Evolutionary conservation across 2,888 invertebrate species (phyloP).

Genomic region (Augiades crinisus): DNA sequence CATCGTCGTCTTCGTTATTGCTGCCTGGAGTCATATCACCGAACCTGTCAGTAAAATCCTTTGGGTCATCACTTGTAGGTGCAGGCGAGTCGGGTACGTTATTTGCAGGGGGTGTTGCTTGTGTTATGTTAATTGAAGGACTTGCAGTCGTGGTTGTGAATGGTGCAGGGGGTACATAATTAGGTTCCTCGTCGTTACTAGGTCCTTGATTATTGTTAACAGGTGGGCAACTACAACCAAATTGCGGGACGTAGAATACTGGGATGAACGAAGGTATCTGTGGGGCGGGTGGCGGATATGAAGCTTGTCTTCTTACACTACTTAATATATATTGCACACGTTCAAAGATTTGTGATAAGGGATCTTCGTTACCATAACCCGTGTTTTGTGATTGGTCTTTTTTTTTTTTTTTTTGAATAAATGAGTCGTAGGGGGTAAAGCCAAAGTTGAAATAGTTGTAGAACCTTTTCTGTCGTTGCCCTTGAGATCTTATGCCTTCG

Average conservation of each 20-base stretch:
- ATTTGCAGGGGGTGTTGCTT: neutral
- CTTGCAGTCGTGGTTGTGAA: neutral
- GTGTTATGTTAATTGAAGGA: neutral
- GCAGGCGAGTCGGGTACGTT: neutral
- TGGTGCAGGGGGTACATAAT: neutral
- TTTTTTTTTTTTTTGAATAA: slow-evolving; percentile 28
- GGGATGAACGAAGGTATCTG: slow-evolving; percentile 31
- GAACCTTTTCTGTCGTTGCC: slow-evolving; percentile 43
- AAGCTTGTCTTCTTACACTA: slow-evolving; percentile 29
- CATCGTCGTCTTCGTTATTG: slow-evolving; percentile 41
- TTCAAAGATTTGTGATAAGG: slow-evolving; percentile 32
- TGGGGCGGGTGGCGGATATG: slow-evolving; percentile 17
- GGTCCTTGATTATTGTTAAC: slow-evolving; percentile 18
- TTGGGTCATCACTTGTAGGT: slow-evolving; percentile 2
- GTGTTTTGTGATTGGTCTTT: slow-evolving; percentile 32
- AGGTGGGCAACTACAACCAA: slow-evolving; percentile 27
- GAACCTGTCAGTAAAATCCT: slow-evolving; percentile 11
- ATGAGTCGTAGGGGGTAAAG: slow-evolving; percentile 16
- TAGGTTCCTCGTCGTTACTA: neutral
- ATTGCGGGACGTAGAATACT: slow-evolving; percentile 29
- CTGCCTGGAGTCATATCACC: too few species aligned
- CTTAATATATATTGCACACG: slow-evolving; percentile 33
- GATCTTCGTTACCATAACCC: slow-evolving; percentile 33
- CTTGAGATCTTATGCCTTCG: slow-evolving; percentile 31
- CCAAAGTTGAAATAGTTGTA: slow-evolving; percentile 37